phyloP scores from a whole-genome alignment of 2,888 invertebrate genomes.

The Lissocephala sabroskyi region DNA sequence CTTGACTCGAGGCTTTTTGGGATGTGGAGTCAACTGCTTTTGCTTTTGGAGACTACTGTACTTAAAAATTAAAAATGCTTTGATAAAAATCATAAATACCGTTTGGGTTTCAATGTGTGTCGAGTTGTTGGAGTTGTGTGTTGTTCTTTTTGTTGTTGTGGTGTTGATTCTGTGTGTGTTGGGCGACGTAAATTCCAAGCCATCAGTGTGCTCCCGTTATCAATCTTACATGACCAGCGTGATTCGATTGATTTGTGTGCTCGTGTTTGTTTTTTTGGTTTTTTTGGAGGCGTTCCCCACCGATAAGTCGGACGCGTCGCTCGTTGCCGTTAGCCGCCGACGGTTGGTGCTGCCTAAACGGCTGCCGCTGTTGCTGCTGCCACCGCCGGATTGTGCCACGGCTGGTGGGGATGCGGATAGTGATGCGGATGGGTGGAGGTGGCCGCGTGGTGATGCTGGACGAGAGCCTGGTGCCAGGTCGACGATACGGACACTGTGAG shows the following conservation, averaged over 20 bases:
- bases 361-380: slow-evolving; percentile 68
- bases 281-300: too few relatives aligned
- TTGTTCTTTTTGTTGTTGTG: too few relatives aligned
- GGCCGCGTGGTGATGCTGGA: slow-evolving; percentile 70
- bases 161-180: slow-evolving; percentile 23
- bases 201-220: too few relatives aligned
- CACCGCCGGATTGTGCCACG: slow-evolving; percentile 72
- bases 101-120: slow-evolving; percentile 49
- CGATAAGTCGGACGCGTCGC: too few relatives aligned
- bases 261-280: too few relatives aligned
- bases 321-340: too few relatives aligned
- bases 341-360: slow-evolving; percentile 52
- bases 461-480: slow-evolving; percentile 72
- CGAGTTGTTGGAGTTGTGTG: too few relatives aligned
- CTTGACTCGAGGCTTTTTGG: too few relatives aligned
- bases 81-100: slow-evolving; percentile 61
- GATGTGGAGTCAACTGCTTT: not conserved
- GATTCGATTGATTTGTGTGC: too few relatives aligned
- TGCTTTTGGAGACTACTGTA: not conserved
- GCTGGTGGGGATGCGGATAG: slow-evolving; percentile 71
- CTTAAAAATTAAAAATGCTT: slow-evolving; percentile 20
- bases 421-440: slow-evolving; percentile 63
- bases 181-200: too few relatives aligned
- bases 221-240: too few relatives aligned
- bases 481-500: slow-evolving; percentile 71